Evolutionary conservation across 92 coral and sea anemone genomes (phyloP), one percentile per base, ranked within the genome.

Genomic region (Porites divaricata): DNA sequence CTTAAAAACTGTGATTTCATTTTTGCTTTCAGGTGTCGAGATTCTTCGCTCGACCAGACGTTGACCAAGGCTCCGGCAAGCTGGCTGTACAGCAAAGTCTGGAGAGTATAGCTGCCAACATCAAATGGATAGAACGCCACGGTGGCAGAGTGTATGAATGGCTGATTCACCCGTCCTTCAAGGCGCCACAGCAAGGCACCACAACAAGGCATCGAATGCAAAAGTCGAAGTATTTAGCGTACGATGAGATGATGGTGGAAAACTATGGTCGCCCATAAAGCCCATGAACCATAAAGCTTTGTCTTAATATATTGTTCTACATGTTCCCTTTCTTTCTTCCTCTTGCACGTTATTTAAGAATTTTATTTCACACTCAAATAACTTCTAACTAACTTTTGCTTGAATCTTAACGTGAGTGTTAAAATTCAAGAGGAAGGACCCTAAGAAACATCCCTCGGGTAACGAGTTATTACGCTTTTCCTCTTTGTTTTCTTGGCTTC

Each of bases 101-200:
- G 12, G 98, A 95, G 50, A 88, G 97, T 71, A 91, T 95, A 19
- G 22, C 16, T 9, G 89, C 97, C 22, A 95, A 95, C 77, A 80
- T 91, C 20, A 85, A 82, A 16, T 95, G 98, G 98, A 54, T 93
- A 22, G 56, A 73, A 1, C 53, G 76, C 11, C 75, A 89, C 74
- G 53, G 25, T 1, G 22, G 45, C 3, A 80, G 17, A 14, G 95
- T 88, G 10, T 12, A 58, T 26, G 57, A 57, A 19, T 94, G 95
- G 98, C 15, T 94, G 64, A 61, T 52, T 54, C 66, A 14, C 1
- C 53, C 45, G 45, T 35, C 45, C 45, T 0, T 35, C 45, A 35
- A 35, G 45, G 45, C 45, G 4, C 45, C 45, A 35, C 45, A 28
- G 2, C 35, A 35, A 35, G 45, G 45, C 45, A 35, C 45, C 45